These are phyloP conservation scores for Notothenia rossii DNA, from an alignment of 2,113 vertebrate species.

Conservation along the genomic window DNA sequence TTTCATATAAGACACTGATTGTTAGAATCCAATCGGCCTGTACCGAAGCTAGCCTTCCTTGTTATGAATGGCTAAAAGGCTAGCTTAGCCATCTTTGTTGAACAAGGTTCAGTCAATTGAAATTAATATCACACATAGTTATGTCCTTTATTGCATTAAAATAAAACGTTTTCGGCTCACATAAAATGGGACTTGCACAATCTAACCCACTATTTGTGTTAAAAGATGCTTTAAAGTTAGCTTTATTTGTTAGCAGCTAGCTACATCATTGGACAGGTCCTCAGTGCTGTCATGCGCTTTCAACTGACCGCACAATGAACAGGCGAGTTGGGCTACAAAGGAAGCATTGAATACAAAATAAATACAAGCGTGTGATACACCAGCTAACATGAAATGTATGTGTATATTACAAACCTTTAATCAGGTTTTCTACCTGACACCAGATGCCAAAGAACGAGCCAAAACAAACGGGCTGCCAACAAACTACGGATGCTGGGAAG, in stretches of 20 bases:
- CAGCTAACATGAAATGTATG: accelerated
- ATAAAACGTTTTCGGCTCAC: accelerated
- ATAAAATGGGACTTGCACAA: background rate
- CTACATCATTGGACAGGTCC: background rate
- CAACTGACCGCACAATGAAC: background rate
- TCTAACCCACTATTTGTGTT: background rate
- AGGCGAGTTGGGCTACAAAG: background rate
- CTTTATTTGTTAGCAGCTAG: slow-evolving; percentile 38
- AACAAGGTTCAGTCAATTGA: accelerated
- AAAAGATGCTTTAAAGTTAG: background rate
- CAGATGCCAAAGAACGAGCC: slow-evolving; percentile 33
- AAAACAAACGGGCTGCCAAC: slow-evolving; percentile 59
- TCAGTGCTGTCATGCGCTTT: slow-evolving; percentile 12
- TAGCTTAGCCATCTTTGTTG: background rate
- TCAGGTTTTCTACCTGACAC: slow-evolving; percentile 54
- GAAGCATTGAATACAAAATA: background rate
- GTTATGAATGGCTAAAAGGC: background rate
- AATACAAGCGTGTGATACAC: background rate
- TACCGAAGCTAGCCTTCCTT: slow-evolving; percentile 48
- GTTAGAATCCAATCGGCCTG: slow-evolving; percentile 16
- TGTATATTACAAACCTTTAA: slow-evolving; percentile 61
- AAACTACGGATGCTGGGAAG: slow-evolving; percentile 53
- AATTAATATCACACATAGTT: accelerated
- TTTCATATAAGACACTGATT: background rate
- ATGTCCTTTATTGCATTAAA: too few species aligned